These are phyloP conservation scores for Drosophila diplacantha DNA, from an alignment of 2,888 invertebrate genomes.

Conservation along the genomic window DNA sequence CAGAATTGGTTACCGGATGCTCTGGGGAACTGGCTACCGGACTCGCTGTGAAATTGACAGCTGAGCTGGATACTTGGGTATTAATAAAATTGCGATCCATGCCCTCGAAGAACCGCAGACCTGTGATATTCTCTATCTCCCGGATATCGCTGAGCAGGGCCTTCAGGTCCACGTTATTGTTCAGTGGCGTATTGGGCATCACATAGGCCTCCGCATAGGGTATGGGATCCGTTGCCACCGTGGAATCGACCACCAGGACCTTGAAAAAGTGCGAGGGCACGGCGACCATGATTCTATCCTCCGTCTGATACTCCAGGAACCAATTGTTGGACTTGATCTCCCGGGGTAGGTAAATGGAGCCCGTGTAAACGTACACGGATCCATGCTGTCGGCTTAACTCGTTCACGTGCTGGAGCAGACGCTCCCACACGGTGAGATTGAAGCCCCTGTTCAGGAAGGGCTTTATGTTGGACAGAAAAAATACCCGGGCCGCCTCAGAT, in stretches of 20 bases:
- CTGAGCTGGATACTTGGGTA: conserved; percentile 31
- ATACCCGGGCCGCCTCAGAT: conserved; percentile 60
- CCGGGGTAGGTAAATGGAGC: conserved; percentile 60
- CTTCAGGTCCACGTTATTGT: conserved; percentile 43
- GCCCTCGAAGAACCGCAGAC: conserved; percentile 58
- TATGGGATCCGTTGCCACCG: conserved; percentile 7
- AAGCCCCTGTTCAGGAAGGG: conserved; percentile 54
- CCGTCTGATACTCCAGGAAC: conserved; percentile 60
- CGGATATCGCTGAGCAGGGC: conserved; percentile 55
- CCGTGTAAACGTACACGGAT: conserved; percentile 54
- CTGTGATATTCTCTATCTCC: conserved; percentile 61
- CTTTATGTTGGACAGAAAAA: conserved; percentile 63
- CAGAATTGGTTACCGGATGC: neutral
- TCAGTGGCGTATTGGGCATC: conserved; percentile 47
- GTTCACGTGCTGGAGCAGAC: conserved; percentile 46
- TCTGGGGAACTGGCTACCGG: neutral
- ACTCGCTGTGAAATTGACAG: neutral
- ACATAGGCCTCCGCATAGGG: conserved; percentile 67
- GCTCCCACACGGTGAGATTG: conserved; percentile 52
- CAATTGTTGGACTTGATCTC: conserved; percentile 50
- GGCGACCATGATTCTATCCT: conserved; percentile 56
- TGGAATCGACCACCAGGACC: conserved; percentile 55
- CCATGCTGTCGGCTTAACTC: conserved; percentile 44
- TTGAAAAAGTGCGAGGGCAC: conserved; percentile 64
- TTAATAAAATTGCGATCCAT: conserved; percentile 60